These are phyloP conservation scores for Taxidea taxus DNA, from an alignment of 2,113 vertebrate genomes.

Conservation along the genomic window DNA sequence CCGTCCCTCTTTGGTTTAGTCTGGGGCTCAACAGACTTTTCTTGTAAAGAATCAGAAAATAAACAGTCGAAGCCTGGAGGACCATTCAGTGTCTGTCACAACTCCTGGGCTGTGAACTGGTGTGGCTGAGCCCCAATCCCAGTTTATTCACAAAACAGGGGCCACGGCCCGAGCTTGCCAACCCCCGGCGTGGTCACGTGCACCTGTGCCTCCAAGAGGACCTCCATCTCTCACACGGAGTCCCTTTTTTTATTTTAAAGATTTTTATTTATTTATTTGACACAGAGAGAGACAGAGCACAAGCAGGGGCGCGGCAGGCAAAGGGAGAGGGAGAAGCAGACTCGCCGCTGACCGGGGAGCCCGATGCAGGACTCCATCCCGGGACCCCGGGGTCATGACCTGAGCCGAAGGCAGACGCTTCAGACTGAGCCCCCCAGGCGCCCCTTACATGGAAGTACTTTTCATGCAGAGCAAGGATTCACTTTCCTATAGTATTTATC, in stretches of 20 bases:
- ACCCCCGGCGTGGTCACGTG: neutral
- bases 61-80: neutral
- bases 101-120: too few relatives aligned
- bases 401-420: too few relatives aligned
- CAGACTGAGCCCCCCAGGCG: too few relatives aligned
- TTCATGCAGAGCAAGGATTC: neutral
- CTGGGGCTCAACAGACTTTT: neutral
- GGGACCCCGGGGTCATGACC: too few relatives aligned
- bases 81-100: neutral
- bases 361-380: too few relatives aligned
- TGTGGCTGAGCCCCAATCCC: fast-evolving
- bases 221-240: neutral
- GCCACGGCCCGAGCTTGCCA: neutral
- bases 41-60: neutral
- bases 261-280: too few relatives aligned
- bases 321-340: too few relatives aligned
- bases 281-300: too few relatives aligned
- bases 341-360: too few relatives aligned
- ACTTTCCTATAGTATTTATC: neutral
- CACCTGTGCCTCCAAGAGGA: neutral
- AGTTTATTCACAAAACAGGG: neutral
- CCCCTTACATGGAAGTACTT: neutral
- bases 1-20: neutral
- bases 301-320: too few relatives aligned
- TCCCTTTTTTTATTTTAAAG: too few relatives aligned